A percentile compares a stretch with the other conserved stretches of the same genome.
phyloP scores from a whole-genome alignment of 2,797 vertebrate genomes.

The Poecilia velifera region DNA sequence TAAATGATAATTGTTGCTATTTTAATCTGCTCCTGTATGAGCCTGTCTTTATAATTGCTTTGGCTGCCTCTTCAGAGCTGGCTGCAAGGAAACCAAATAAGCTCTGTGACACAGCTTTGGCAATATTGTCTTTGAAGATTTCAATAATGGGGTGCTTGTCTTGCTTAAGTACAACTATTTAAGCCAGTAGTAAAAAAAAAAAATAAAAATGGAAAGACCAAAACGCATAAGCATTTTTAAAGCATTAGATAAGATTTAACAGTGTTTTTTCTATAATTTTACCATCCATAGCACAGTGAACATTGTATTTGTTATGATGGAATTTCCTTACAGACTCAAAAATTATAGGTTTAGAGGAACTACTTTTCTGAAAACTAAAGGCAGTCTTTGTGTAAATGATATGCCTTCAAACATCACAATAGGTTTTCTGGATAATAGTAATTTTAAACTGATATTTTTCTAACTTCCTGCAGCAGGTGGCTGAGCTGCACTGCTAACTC shows the following conservation, averaged over 20 bases:
- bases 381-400: too few relatives aligned
- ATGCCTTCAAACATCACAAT: too few relatives aligned
- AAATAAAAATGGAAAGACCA: background rate
- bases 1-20: conserved; percentile 43
- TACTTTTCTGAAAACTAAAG: background rate
- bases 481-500: too few relatives aligned
- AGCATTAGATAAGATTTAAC: too few relatives aligned
- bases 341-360: background rate
- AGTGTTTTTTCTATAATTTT: too few relatives aligned
- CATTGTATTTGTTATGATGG: too few relatives aligned
- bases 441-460: too few relatives aligned
- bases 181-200: background rate
- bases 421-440: too few relatives aligned
- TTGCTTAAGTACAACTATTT: background rate
- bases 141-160: background rate
- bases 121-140: conserved; percentile 25
- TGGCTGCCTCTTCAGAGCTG: conserved; percentile 23
- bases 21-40: conserved; percentile 53
- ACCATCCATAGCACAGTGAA: too few relatives aligned
- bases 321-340: too few relatives aligned
- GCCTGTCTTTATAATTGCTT: conserved; percentile 46
- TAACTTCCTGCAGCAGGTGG: too few relatives aligned
- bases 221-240: background rate
- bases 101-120: conserved; percentile 7
- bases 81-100: conserved; percentile 30